Conservation (phyloP, 2,797 vertebrate genomes). For the Heterohyrax brucei region DNA sequence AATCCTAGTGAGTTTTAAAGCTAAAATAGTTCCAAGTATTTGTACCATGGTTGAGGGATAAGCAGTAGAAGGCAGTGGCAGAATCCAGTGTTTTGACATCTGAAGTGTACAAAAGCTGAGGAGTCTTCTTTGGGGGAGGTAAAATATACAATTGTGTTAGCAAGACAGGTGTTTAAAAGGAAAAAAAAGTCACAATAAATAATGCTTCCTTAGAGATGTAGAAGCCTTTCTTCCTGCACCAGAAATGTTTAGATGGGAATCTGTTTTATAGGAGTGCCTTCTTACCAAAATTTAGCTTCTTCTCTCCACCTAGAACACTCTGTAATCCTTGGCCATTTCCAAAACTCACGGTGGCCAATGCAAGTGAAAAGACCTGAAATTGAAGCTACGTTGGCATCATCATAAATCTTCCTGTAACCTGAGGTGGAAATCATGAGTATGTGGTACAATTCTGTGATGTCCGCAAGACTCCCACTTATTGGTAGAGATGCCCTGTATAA, state of each 20-base stretch:
- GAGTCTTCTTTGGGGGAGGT: not conserved
- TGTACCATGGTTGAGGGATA: not conserved
- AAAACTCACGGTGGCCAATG: not conserved
- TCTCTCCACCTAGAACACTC: not conserved
- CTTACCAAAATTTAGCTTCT: not conserved
- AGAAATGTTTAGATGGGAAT: not conserved
- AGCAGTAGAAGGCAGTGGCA: not conserved
- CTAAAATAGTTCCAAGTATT: not conserved
- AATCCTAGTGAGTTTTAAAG: not conserved
- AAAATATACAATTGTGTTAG: not conserved
- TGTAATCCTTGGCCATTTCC: not conserved
- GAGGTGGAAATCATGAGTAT: not conserved
- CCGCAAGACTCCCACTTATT: not conserved
- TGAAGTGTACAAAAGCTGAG: not conserved
- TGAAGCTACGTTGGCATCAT: not conserved
- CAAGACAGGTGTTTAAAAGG: not conserved
- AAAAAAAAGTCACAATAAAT: not conserved
- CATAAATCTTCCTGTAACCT: not conserved
- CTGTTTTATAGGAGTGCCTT: not conserved
- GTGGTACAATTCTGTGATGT: not conserved
- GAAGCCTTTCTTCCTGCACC: constrained; percentile 14
- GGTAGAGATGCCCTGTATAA: not conserved
- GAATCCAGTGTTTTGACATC: not conserved
- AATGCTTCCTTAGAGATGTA: not conserved
- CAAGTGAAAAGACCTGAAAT: not conserved